Evolutionary conservation across 2,888 invertebrate species (phyloP).

Genomic region (Xanthia icteritia): DNA sequence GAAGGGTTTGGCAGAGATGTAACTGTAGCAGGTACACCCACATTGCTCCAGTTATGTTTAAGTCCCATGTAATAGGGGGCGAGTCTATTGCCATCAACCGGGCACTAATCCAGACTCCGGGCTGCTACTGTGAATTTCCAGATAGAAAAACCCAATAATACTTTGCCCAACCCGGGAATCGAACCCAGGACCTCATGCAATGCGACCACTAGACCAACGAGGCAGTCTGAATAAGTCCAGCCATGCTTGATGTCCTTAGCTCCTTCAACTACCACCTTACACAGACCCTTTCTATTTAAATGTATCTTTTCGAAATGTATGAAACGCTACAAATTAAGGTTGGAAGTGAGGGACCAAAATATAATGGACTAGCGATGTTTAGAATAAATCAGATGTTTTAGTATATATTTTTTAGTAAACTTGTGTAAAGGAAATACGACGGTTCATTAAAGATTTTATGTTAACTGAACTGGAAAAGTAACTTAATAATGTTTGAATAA

Average conservation of each 20-base stretch:
- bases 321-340: conserved; percentile 23
- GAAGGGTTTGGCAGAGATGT: too few species aligned
- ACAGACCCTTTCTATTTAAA: conserved; percentile 16
- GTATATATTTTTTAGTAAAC: conserved; percentile 6
- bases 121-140: too few species aligned
- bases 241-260: conserved; percentile 47
- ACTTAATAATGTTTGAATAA: neutral
- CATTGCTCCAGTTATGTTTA: too few species aligned
- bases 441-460: neutral
- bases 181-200: too few species aligned
- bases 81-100: too few species aligned
- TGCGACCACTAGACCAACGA: too few species aligned
- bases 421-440: neutral
- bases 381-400: conserved; percentile 29
- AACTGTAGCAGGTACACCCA: too few species aligned
- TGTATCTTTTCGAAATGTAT: conserved; percentile 15
- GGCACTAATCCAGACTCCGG: too few species aligned
- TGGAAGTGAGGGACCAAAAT: conserved; percentile 24
- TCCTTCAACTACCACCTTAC: conserved; percentile 17
- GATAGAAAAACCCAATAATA: too few species aligned
- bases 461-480: neutral
- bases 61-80: too few species aligned
- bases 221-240: conserved; percentile 31
- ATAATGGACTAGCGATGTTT: conserved; percentile 8
- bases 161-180: too few species aligned